Conservation (phyloP, 2,888 invertebrate genomes). For the Calliopum simillimum region DNA sequence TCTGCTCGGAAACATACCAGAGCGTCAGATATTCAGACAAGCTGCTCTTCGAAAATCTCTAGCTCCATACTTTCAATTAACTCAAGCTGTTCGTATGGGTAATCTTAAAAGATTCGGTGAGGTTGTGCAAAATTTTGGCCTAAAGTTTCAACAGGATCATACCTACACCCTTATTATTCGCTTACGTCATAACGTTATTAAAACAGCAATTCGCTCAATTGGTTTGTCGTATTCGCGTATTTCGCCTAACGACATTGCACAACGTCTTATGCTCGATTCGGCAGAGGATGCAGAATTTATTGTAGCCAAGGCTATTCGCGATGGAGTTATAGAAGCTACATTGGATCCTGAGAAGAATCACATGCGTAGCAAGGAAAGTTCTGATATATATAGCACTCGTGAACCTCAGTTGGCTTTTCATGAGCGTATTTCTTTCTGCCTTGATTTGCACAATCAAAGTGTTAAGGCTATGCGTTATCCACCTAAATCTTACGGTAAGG, state of each 20-base stretch:
- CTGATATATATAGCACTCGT: slow-evolving; percentile 95
- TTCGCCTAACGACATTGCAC: slow-evolving; percentile 93
- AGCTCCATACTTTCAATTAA: slow-evolving; percentile 96
- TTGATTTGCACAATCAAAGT: slow-evolving; percentile 98
- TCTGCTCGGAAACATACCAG: slow-evolving; percentile 96
- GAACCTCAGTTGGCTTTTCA: slow-evolving; percentile 97
- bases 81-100: slow-evolving; percentile 95
- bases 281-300: slow-evolving; percentile 99
- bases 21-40: slow-evolving; percentile 93
- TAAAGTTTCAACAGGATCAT: slow-evolving; percentile 92
- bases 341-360: slow-evolving; percentile 95
- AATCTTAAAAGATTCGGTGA: slow-evolving; percentile 94
- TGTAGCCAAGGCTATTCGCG: slow-evolving; percentile 97
- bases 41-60: slow-evolving; percentile 89
- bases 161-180: slow-evolving; percentile 96
- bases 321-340: slow-evolving; percentile 98
- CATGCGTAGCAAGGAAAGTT: slow-evolving; percentile 97
- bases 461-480: slow-evolving; percentile 99
- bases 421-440: slow-evolving; percentile 95
- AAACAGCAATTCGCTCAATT: slow-evolving; percentile 96
- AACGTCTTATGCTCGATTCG: slow-evolving; percentile 92
- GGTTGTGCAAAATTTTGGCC: slow-evolving; percentile 89
- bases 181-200: slow-evolving; percentile 97
- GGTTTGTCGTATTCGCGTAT: slow-evolving; percentile 96
- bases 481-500: slow-evolving; percentile 98